These are phyloP conservation scores for Oryzias dopingdopingensis DNA, from an alignment of 2,797 vertebrate genomes.

Conservation along the genomic window DNA sequence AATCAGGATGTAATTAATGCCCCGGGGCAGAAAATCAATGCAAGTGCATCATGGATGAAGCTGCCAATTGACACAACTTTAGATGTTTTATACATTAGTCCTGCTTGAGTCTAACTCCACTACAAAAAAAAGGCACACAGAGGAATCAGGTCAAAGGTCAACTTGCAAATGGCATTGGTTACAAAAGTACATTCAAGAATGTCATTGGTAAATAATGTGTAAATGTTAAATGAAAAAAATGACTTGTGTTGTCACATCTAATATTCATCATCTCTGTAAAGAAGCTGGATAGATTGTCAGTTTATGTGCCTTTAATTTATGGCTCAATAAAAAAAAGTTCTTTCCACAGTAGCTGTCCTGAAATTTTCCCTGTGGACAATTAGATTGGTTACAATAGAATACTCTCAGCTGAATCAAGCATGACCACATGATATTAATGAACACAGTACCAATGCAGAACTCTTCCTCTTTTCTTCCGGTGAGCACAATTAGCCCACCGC, in stretches of 20 bases:
- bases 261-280: conserved; percentile 47
- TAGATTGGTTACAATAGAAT: conserved; percentile 44
- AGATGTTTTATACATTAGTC: conserved; percentile 2
- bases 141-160: neutral
- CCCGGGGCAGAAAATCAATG: conserved; percentile 2
- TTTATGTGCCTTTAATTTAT: conserved; percentile 65
- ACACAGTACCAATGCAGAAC: conserved; percentile 5
- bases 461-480: neutral
- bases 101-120: neutral
- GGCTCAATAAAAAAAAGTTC: conserved; percentile 48
- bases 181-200: no score
- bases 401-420: conserved; percentile 43
- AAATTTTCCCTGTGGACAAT: conserved; percentile 50
- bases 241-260: conserved; percentile 56
- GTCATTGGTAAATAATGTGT: no score
- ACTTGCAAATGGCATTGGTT: no score
- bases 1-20: conserved; percentile 17
- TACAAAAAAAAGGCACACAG: neutral
- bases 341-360: conserved; percentile 60
- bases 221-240: conserved; percentile 7
- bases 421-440: conserved; percentile 13
- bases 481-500: conserved; percentile 27
- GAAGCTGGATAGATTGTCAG: conserved; percentile 39
- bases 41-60: conserved; percentile 6
- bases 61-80: neutral